Evolutionary conservation across 2,797 vertebrate species (phyloP).

Genomic region (Esox masquinongy): DNA sequence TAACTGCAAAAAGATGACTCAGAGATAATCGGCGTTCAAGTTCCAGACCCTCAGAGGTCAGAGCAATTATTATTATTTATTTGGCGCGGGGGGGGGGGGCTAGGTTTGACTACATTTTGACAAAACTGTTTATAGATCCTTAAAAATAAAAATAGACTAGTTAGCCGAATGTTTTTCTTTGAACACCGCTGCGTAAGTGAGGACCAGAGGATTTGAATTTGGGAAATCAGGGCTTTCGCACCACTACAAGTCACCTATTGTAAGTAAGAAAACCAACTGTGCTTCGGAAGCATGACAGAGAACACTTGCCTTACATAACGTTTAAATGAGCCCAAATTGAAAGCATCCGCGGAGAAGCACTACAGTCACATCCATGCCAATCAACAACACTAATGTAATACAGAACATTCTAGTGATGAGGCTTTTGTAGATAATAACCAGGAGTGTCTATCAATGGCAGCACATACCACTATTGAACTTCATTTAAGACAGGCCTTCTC

Average conservation of each 20-base stretch:
- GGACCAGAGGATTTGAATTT: not conserved
- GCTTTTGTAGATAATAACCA: constrained; percentile 6
- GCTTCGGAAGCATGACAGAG: constrained; percentile 20
- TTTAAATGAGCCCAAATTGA: constrained; percentile 30
- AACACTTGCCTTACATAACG: constrained; percentile 29
- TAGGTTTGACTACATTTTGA: too few relatives aligned
- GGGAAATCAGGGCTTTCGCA: not conserved
- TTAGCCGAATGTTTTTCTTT: not conserved
- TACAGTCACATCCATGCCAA: constrained; percentile 11
- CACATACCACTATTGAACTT: not conserved
- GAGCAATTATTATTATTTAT: too few relatives aligned
- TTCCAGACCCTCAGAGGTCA: too few relatives aligned
- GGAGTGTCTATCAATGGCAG: not conserved
- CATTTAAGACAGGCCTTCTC: not conserved
- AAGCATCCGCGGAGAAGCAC: not conserved
- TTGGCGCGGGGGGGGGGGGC: too few relatives aligned
- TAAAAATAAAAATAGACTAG: not conserved
- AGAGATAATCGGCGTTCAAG: too few relatives aligned
- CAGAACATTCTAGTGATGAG: not conserved
- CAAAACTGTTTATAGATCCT: not conserved
- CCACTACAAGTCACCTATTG: not conserved
- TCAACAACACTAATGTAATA: constrained; percentile 1
- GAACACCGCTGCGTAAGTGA: not conserved
- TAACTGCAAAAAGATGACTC: too few relatives aligned
- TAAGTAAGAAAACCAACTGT: constrained; percentile 3